A percentile compares a stretch with the other conserved stretches of the same genome.
phyloP scores from a whole-genome alignment of 2,888 invertebrate species.

The Anodontia alba region DNA sequence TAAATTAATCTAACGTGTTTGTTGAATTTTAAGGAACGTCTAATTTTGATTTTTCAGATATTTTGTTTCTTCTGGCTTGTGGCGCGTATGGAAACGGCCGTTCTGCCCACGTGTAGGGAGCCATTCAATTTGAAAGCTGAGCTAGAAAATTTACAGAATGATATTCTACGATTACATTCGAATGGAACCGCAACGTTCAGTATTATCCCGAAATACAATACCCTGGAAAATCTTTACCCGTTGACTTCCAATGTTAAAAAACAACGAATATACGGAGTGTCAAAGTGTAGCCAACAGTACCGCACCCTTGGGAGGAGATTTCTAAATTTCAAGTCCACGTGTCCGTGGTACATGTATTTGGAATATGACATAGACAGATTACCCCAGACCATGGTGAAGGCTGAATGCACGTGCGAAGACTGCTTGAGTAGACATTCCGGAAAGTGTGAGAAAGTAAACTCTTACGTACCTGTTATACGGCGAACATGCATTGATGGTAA shows the following conservation, averaged over 20 bases:
- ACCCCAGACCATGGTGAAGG: constrained; percentile 1
- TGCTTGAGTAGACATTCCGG: neutral
- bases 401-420: neutral
- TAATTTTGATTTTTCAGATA: too few relatives aligned
- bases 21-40: too few relatives aligned
- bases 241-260: neutral
- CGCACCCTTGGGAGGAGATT: neutral
- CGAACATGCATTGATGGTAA: neutral
- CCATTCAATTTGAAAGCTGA: neutral
- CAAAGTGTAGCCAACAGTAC: neutral
- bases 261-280: neutral
- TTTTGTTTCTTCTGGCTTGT: too few relatives aligned
- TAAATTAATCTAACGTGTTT: too few relatives aligned
- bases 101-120: neutral
- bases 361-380: constrained; percentile 5
- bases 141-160: neutral
- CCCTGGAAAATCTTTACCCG: neutral
- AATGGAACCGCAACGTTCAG: neutral
- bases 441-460: neutral
- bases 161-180: neutral
- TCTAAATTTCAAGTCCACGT: neutral
- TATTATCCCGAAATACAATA: neutral
- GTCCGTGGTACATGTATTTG: neutral
- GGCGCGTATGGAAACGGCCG: too few relatives aligned
- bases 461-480: neutral